Evolutionary conservation across 2,888 invertebrate species (phyloP).

Genomic region (Cryptophagus acutangulus): DNA sequence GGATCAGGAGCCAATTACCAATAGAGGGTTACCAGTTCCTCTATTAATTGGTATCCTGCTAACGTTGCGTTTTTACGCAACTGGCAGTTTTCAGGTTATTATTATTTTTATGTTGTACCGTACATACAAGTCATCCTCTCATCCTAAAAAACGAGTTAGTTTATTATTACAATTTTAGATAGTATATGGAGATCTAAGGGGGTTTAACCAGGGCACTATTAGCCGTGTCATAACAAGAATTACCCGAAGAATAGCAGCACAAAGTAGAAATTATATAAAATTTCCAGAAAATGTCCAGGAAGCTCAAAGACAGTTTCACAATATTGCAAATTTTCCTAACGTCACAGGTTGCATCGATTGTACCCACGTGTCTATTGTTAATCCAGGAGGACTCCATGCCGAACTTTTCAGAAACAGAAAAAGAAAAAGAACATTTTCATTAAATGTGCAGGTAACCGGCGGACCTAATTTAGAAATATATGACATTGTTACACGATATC

Average conservation of each 20-base stretch:
- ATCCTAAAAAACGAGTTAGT: no score
- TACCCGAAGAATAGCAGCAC: conserved; percentile 1
- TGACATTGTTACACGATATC: no score
- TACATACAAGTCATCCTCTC: no score
- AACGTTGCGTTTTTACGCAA: conserved; percentile 1
- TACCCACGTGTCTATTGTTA: no score
- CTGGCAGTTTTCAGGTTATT: no score
- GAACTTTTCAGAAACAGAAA: conserved; percentile 1
- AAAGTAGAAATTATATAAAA: no score
- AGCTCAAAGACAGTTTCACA: conserved; percentile 3
- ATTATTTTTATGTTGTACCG: no score
- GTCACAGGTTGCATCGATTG: conserved; percentile 2
- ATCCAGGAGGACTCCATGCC: conserved; percentile 2
- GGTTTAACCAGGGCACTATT: background rate
- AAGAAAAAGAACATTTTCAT: no score
- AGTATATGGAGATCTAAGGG: no score
- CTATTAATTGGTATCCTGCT: conserved; percentile 1
- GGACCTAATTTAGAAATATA: no score
- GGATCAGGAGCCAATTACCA: conserved; percentile 8
- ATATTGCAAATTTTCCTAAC: conserved; percentile 2
- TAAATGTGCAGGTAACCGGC: no score
- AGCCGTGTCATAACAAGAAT: conserved; percentile 3
- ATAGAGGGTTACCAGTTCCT: conserved; percentile 9
- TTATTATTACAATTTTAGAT: no score
- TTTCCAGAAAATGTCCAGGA: background rate